Evolutionary conservation across 2,888 invertebrate genomes (phyloP).

Genomic region (Podabrus alpinus): DNA sequence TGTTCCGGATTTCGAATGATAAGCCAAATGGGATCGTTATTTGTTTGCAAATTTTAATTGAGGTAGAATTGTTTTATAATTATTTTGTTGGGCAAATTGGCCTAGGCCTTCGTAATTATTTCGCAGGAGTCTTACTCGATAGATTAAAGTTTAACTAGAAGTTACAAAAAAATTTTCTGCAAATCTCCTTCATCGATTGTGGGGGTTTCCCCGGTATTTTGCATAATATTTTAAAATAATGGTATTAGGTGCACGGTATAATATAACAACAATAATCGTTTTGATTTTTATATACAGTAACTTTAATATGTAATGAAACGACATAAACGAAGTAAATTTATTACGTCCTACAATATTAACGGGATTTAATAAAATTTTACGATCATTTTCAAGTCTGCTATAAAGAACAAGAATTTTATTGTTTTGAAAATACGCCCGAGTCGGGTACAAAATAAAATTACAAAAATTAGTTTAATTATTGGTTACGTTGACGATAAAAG

Average conservation of each 20-base stretch:
- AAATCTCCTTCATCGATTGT: no score
- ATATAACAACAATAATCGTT: not conserved
- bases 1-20: not conserved
- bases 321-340: not conserved
- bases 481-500: not conserved
- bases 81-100: not conserved
- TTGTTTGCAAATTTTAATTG: not conserved
- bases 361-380: not conserved
- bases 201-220: no score
- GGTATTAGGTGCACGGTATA: no score
- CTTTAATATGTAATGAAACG: not conserved
- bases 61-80: not conserved
- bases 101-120: not conserved
- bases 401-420: not conserved
- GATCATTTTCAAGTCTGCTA: not conserved
- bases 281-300: not conserved
- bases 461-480: not conserved
- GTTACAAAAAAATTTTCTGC: no score
- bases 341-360: not conserved
- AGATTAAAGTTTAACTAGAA: not conserved
- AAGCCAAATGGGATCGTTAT: not conserved
- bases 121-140: not conserved
- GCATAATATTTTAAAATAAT: not conserved
- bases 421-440: not conserved
- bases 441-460: not conserved